phyloP scores from a whole-genome alignment of 1,140 invertebrate genomes.

The Halyomorpha halys region DNA sequence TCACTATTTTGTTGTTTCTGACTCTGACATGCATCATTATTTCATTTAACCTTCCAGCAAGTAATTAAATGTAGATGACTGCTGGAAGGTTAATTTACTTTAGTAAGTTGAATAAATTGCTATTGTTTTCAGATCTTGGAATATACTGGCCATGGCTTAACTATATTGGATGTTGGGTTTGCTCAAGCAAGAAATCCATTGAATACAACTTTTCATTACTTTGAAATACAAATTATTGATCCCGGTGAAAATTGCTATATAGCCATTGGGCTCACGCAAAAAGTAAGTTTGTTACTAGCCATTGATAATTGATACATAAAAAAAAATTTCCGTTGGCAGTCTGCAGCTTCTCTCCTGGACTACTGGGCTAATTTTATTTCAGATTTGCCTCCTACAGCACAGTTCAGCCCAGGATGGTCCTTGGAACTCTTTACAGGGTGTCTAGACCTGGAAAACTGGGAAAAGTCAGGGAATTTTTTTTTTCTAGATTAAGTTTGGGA shows the following conservation, averaged over 20 bases:
- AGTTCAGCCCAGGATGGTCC: too few species aligned
- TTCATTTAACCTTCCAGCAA: neutral
- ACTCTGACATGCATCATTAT: neutral
- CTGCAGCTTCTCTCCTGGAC: too few species aligned
- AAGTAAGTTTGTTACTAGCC: constrained; percentile 33
- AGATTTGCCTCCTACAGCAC: too few species aligned
- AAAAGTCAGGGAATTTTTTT: too few species aligned
- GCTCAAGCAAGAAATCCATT: constrained; percentile 45
- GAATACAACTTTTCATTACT: constrained; percentile 46
- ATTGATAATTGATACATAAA: too few species aligned
- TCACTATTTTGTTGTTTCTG: neutral
- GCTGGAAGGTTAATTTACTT: neutral
- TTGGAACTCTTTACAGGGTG: too few species aligned
- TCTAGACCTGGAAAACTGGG: too few species aligned
- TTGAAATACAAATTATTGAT: constrained; percentile 50
- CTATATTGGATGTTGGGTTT: constrained; percentile 46
- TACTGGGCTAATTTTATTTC: too few species aligned
- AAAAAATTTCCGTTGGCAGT: too few species aligned
- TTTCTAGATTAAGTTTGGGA: too few species aligned
- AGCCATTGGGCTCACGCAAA: constrained; percentile 47
- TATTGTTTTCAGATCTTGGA: constrained; percentile 38
- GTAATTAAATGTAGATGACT: neutral
- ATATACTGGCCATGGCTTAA: constrained; percentile 45
- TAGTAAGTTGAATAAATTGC: constrained; percentile 5
- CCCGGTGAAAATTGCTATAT: constrained; percentile 49